Conservation (phyloP, 2,797 vertebrate species). For the Pangasius mekongensis region DNA sequence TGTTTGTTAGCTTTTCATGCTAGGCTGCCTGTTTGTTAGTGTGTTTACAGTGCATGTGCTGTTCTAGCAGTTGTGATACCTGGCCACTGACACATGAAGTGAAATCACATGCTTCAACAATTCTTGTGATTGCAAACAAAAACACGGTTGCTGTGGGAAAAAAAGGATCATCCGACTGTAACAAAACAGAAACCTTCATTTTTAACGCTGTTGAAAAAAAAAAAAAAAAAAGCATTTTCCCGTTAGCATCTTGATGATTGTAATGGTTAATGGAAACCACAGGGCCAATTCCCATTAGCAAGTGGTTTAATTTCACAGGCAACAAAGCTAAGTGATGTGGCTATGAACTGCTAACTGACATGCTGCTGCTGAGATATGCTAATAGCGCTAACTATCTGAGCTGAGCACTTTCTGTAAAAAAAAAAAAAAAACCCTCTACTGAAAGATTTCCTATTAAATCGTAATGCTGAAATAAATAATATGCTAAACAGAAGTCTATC, state of each 20-base stretch:
- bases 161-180: neutral
- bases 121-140: slow-evolving; percentile 5
- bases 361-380: slow-evolving; percentile 5
- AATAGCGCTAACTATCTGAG: slow-evolving; percentile 2
- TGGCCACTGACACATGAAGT: slow-evolving; percentile 5
- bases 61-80: neutral
- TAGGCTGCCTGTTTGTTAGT: slow-evolving; percentile 1
- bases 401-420: neutral
- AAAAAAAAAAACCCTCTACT: neutral
- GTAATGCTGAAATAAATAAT: neutral
- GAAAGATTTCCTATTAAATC: neutral
- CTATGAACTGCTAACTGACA: slow-evolving; percentile 4
- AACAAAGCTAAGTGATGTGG: slow-evolving; percentile 38
- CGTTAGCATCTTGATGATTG: slow-evolving; percentile 7
- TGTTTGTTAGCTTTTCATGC: neutral
- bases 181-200: neutral
- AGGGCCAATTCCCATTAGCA: slow-evolving; percentile 9
- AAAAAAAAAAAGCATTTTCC: neutral
- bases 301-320: slow-evolving; percentile 25
- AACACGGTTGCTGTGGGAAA: neutral
- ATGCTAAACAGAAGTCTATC: neutral
- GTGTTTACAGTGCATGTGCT: neutral
- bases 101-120: neutral
- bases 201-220: neutral
- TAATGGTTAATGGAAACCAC: slow-evolving; percentile 17